A percentile compares a stretch with the other conserved stretches of the same genome.
phyloP scores from a whole-genome alignment of 2,797 vertebrate genomes.

The Sebastes flavidus region DNA sequence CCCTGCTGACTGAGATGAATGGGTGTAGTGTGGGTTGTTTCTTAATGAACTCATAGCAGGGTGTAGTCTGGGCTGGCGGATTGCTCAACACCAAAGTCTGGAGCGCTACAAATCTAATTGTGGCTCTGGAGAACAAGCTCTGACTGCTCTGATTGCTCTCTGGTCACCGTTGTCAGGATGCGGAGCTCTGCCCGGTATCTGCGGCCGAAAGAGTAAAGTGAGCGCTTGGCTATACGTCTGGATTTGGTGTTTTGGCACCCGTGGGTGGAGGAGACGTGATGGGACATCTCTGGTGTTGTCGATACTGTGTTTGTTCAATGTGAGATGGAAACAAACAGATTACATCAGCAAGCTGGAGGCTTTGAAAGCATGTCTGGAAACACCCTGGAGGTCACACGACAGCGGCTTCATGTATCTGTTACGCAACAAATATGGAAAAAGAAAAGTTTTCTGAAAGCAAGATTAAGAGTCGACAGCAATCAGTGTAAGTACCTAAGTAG shows the following conservation, averaged over 20 bases:
- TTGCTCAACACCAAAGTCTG: slow-evolving; percentile 60
- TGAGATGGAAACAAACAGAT: slow-evolving; percentile 54
- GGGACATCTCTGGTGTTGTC: slow-evolving; percentile 27
- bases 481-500: not conserved
- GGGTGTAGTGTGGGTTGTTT: slow-evolving; percentile 61
- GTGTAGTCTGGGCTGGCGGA: slow-evolving; percentile 51
- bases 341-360: slow-evolving; percentile 23
- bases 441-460: not conserved
- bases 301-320: slow-evolving; percentile 24
- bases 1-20: slow-evolving; percentile 66
- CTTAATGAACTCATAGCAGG: slow-evolving; percentile 72
- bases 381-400: not conserved
- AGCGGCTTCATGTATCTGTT: too few relatives aligned
- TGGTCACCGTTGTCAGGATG: slow-evolving; percentile 56
- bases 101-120: slow-evolving; percentile 70
- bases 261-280: slow-evolving; percentile 43
- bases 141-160: slow-evolving; percentile 54
- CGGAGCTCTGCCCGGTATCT: slow-evolving; percentile 53
- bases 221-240: slow-evolving; percentile 40
- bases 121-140: slow-evolving; percentile 43
- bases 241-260: slow-evolving; percentile 16
- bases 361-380: not conserved
- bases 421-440: not conserved
- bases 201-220: slow-evolving; percentile 39
- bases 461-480: not conserved